phyloP scores from a whole-genome alignment of 2,888 invertebrate species.

The Pachymerium ferrugineum region DNA sequence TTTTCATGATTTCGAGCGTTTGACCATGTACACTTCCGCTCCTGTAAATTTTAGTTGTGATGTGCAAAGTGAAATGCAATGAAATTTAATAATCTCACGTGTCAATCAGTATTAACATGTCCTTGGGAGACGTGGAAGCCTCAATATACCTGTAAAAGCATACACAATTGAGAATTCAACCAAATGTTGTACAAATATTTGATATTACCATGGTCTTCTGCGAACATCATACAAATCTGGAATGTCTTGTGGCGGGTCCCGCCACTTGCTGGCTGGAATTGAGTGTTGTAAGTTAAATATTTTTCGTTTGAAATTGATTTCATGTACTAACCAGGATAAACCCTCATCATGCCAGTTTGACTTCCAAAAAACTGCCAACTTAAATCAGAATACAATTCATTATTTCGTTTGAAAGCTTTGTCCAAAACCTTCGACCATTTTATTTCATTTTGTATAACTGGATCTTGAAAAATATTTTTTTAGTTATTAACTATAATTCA shows the following conservation, averaged over 20 bases:
- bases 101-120: conserved; percentile 52
- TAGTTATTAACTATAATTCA: not conserved
- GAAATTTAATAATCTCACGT: conserved; percentile 45
- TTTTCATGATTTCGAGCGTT: conserved; percentile 51
- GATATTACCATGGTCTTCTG: conserved; percentile 47
- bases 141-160: conserved; percentile 48
- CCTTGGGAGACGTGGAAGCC: conserved; percentile 51
- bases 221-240: conserved; percentile 50
- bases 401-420: conserved; percentile 1
- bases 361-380: conserved; percentile 32
- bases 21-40: conserved; percentile 53
- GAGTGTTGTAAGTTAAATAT: no score
- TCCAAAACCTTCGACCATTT: conserved; percentile 20
- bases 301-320: not conserved
- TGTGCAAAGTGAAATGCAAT: not conserved
- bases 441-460: conserved; percentile 14
- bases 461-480: not conserved
- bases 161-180: not conserved
- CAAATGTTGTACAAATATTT: not conserved
- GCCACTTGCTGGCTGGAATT: not conserved
- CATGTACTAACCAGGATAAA: conserved; percentile 14
- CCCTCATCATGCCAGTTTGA: not conserved
- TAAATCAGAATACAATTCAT: not conserved
- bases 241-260: not conserved
- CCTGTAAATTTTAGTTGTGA: conserved; percentile 37